Evolutionary conservation across 2,113 vertebrate species (phyloP).

Genomic region (Myrmophylax atrothorax): DNA sequence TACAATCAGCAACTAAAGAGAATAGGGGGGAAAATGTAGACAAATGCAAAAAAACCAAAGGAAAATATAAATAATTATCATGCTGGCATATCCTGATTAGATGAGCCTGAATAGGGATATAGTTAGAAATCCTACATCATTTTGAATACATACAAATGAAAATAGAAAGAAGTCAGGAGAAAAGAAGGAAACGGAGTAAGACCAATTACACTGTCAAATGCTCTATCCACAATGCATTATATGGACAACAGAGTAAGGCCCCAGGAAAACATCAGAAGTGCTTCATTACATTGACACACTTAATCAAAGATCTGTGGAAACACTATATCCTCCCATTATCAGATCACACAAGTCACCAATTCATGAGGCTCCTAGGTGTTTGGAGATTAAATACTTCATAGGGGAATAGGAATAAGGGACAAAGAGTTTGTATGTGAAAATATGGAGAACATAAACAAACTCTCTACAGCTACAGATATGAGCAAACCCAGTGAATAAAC

Average conservation of each 20-base stretch:
- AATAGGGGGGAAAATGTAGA: background rate
- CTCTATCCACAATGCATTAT: background rate
- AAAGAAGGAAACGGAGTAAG: background rate
- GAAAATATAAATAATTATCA: background rate
- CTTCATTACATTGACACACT: fast-evolving
- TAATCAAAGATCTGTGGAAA: background rate
- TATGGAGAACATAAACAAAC: fast-evolving
- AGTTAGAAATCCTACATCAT: background rate
- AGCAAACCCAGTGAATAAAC: background rate
- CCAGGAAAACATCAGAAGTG: background rate
- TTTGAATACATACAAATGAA: background rate
- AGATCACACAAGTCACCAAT: fast-evolving
- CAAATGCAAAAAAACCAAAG: background rate
- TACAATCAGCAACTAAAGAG: background rate
- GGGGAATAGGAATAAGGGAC: background rate
- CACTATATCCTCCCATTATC: background rate
- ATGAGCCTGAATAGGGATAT: background rate
- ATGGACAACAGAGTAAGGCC: background rate
- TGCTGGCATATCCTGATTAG: background rate
- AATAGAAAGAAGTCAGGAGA: background rate
- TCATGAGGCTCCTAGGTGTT: background rate
- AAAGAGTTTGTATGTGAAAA: background rate
- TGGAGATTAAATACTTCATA: background rate
- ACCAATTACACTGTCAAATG: background rate
- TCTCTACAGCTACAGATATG: background rate